These are phyloP conservation scores for Penelope pileata DNA, from an alignment of 2,113 vertebrate species.

Conservation along the genomic window DNA sequence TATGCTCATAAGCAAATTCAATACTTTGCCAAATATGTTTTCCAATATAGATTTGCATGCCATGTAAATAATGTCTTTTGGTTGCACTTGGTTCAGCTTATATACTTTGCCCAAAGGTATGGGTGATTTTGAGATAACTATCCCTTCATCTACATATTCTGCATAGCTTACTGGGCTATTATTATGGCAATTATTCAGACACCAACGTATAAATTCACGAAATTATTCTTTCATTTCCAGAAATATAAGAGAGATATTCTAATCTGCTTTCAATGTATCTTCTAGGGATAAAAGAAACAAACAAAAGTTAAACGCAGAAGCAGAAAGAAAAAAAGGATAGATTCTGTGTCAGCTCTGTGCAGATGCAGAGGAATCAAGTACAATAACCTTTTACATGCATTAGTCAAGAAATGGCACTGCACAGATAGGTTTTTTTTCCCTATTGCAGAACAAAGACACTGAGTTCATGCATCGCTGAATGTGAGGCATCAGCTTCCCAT, in stretches of 20 bases:
- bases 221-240: slow-evolving; percentile 48
- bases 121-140: slow-evolving; percentile 72
- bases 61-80: slow-evolving; percentile 69
- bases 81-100: slow-evolving; percentile 64
- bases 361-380: slow-evolving; percentile 50
- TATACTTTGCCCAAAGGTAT: slow-evolving; percentile 66
- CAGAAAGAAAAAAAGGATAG: background rate
- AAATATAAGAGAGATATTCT: slow-evolving; percentile 52
- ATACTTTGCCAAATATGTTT: slow-evolving; percentile 46
- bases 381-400: slow-evolving; percentile 44
- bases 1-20: slow-evolving; percentile 39
- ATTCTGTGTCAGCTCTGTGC: slow-evolving; percentile 42
- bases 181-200: slow-evolving; percentile 27
- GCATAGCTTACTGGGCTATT: slow-evolving; percentile 54
- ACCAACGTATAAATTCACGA: slow-evolving; percentile 58
- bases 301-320: slow-evolving; percentile 6
- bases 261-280: background rate
- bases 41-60: slow-evolving; percentile 58
- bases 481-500: slow-evolving; percentile 36
- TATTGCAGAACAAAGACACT: background rate
- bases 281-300: background rate
- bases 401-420: background rate
- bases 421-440: background rate
- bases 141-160: slow-evolving; percentile 35
- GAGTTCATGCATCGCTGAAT: slow-evolving; percentile 28